Evolutionary conservation across 1,140 invertebrate species (phyloP).

Genomic region (Anoplophora glabripennis): DNA sequence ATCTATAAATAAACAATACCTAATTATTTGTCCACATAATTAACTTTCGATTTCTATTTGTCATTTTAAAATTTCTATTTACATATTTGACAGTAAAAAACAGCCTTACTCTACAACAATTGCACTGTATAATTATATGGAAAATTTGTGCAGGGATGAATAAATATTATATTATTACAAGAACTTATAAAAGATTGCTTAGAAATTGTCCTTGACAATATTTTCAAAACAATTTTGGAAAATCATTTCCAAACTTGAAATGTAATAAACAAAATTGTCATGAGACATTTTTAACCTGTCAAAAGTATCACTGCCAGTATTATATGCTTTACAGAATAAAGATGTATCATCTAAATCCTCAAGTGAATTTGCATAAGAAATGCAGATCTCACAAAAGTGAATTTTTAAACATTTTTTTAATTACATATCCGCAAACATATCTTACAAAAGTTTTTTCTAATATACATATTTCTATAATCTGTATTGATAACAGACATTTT

Average conservation of each 20-base stretch:
- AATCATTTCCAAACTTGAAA: constrained; percentile 8
- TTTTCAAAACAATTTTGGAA: constrained; percentile 1
- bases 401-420: constrained; percentile 9
- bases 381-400: constrained; percentile 5
- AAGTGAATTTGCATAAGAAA: background rate
- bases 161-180: background rate
- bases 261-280: constrained; percentile 5
- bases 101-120: constrained; percentile 6
- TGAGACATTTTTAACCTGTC: background rate
- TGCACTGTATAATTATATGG: constrained; percentile 2
- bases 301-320: background rate
- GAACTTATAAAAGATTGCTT: background rate
- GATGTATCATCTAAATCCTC: background rate
- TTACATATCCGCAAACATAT: constrained; percentile 16
- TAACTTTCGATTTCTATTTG: too few species aligned
- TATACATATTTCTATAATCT: constrained; percentile 3
- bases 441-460: background rate
- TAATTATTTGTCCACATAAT: too few species aligned
- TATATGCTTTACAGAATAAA: constrained; percentile 1
- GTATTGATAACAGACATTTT: background rate
- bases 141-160: constrained; percentile 12
- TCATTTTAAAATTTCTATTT: background rate
- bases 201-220: background rate
- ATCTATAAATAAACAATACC: too few species aligned
- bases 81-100: constrained; percentile 14